These are phyloP conservation scores for Tragelaphus buxtoni DNA, from an alignment of 2,113 vertebrate genomes.

Conservation along the genomic window DNA sequence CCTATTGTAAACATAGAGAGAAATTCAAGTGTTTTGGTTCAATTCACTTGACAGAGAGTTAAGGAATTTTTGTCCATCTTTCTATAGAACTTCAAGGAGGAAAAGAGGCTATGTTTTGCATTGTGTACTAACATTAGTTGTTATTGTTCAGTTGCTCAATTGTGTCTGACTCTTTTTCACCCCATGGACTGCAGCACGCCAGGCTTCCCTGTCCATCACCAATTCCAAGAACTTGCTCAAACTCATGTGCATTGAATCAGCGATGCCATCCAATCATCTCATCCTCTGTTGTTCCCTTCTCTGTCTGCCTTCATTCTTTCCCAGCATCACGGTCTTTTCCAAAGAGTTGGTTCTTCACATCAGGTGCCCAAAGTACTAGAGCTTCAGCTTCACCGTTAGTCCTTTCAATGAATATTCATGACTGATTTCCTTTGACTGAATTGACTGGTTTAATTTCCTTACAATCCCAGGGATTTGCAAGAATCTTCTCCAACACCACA, in stretches of 20 bases:
- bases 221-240: background rate
- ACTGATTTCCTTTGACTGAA: background rate
- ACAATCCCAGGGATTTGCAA: background rate
- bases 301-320: background rate
- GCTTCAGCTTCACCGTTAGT: background rate
- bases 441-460: background rate
- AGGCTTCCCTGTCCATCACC: background rate
- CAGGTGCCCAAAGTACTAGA: background rate
- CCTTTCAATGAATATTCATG: background rate
- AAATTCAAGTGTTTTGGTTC: background rate
- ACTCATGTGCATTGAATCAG: background rate
- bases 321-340: background rate
- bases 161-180: background rate
- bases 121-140: background rate
- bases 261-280: background rate
- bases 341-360: background rate
- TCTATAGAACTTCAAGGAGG: background rate
- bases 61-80: background rate
- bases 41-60: background rate
- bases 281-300: background rate
- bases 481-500: background rate
- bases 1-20: background rate
- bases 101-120: background rate
- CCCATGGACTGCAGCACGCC: rapidly evolving
- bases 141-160: background rate